Conservation (phyloP, 2,888 invertebrate genomes). For the Tuberolachnus salignus region DNA sequence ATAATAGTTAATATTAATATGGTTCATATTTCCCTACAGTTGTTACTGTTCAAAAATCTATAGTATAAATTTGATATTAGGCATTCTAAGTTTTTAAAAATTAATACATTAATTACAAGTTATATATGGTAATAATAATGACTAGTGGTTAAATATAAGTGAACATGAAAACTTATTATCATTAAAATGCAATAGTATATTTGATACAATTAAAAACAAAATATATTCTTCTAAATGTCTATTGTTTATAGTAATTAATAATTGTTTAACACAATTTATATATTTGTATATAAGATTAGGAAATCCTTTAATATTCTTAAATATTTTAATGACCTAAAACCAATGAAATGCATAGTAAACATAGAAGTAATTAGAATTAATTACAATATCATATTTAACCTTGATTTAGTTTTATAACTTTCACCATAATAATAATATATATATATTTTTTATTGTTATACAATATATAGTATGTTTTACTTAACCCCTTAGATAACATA, state of each 20-base stretch:
- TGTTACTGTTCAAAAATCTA: background rate
- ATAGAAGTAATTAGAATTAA: background rate
- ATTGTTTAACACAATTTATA: background rate
- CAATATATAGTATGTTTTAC: background rate
- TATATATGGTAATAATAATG: background rate
- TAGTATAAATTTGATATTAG: background rate
- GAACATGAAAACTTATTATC: no score
- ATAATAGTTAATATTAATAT: background rate
- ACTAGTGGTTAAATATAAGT: background rate
- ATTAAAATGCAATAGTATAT: no score
- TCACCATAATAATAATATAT: background rate
- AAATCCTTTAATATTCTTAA: no score
- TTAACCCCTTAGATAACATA: no score
- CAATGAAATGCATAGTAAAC: slow-evolving; percentile 1
- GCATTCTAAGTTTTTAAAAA: background rate
- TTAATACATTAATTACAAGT: background rate
- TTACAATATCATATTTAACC: slow-evolving; percentile 1
- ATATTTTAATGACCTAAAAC: slow-evolving; percentile 11
- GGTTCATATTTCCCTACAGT: background rate
- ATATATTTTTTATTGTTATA: no score
- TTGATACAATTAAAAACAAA: no score
- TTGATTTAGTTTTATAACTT: background rate
- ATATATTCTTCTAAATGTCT: background rate
- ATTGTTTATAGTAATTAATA: background rate
- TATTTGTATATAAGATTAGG: no score